phyloP scores from a whole-genome alignment of 2,113 vertebrate genomes.

The Saguinus imperator region DNA sequence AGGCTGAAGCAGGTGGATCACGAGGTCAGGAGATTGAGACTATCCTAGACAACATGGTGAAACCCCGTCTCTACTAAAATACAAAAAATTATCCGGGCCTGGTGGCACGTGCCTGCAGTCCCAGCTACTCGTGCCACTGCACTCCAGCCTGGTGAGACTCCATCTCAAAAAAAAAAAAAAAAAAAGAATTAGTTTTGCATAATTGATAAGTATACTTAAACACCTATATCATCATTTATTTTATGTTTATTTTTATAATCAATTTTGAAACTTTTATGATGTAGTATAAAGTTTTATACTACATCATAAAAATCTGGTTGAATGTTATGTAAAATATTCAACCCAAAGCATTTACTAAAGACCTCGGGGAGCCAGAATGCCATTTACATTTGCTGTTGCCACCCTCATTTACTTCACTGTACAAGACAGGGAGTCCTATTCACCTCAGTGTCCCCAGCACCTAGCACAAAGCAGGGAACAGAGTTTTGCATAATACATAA shows the following conservation, averaged over 20 bases:
- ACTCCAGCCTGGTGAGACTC: too few species aligned
- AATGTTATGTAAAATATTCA: neutral
- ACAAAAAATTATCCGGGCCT: too few species aligned
- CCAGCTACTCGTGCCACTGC: too few species aligned
- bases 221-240: neutral
- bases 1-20: too few species aligned
- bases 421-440: neutral
- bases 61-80: too few species aligned
- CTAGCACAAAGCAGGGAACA: neutral
- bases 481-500: neutral
- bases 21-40: too few species aligned
- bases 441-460: neutral
- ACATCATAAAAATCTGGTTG: too few species aligned
- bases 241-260: neutral
- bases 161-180: too few species aligned
- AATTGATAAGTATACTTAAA: neutral
- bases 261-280: constrained; percentile 45
- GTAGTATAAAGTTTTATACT: neutral
- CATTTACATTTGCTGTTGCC: neutral
- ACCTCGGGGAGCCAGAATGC: neutral
- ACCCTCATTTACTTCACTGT: neutral
- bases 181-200: neutral
- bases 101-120: too few species aligned
- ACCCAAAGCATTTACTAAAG: neutral
- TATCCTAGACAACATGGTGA: too few species aligned